phyloP scores from a whole-genome alignment of 1,140 invertebrate genomes.

The Hypsibius dujardini region DNA sequence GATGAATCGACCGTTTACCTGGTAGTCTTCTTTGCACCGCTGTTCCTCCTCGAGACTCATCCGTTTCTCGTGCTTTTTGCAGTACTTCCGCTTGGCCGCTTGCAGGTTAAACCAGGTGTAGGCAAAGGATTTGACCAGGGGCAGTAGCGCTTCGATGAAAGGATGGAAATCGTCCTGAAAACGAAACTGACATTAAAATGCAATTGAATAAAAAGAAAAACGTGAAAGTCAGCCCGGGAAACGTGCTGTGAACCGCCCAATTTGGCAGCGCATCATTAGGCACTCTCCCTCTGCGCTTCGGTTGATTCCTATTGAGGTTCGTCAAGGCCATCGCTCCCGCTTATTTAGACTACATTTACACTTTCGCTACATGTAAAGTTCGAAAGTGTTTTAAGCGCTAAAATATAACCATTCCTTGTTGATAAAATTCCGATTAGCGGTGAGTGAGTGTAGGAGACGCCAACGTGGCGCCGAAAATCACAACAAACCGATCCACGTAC shows the following conservation, averaged over 20 bases:
- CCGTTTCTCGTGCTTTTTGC: slow-evolving; percentile 98
- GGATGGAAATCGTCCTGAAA: slow-evolving; percentile 99
- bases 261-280: neutral
- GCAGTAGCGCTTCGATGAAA: slow-evolving; percentile 98
- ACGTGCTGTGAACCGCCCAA: neutral
- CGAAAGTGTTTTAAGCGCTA: too few species aligned
- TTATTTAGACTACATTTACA: neutral
- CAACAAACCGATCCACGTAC: too few species aligned
- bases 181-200: too few species aligned
- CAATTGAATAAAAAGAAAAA: slow-evolving; percentile 27
- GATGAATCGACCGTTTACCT: slow-evolving; percentile 45
- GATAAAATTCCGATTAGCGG: too few species aligned
- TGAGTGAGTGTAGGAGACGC: too few species aligned
- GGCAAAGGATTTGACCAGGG: slow-evolving; percentile 97
- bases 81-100: slow-evolving; percentile 96
- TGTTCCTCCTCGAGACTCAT: slow-evolving; percentile 97
- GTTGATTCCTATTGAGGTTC: neutral
- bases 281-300: neutral
- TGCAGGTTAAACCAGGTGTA: slow-evolving; percentile 99
- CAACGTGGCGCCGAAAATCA: too few species aligned
- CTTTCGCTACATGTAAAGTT: neutral
- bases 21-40: slow-evolving; percentile 89
- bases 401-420: too few species aligned
- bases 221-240: slow-evolving; percentile 8
- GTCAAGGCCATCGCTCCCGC: neutral